phyloP scores from a whole-genome alignment of 2,113 vertebrate genomes.

The Helogale parvula region DNA sequence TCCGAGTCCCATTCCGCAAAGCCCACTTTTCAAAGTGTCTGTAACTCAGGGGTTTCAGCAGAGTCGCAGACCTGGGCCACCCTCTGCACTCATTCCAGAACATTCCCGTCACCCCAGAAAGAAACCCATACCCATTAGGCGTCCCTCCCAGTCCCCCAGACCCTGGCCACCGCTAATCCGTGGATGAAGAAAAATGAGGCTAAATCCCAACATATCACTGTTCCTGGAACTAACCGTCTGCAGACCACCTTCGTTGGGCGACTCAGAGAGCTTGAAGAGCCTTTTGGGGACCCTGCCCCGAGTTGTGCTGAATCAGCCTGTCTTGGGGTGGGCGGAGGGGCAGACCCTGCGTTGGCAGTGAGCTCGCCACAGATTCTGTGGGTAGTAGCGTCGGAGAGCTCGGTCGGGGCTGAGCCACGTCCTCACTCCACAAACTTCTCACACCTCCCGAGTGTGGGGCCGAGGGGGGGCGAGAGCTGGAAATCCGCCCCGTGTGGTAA shows the following conservation, averaged over 20 bases:
- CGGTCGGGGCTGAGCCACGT: accelerated
- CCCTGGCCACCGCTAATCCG: not conserved
- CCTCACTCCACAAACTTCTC: not conserved
- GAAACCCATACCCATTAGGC: not conserved
- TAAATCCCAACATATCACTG: accelerated
- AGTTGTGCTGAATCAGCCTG: not conserved
- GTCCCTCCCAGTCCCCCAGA: no score
- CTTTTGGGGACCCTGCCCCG: not conserved
- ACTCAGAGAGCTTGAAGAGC: not conserved
- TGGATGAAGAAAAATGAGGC: not conserved
- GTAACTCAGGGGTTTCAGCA: not conserved
- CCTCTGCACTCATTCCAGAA: not conserved
- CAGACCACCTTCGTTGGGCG: not conserved
- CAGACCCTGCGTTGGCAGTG: not conserved
- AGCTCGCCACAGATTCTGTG: not conserved
- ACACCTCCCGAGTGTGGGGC: not conserved
- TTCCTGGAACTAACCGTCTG: not conserved
- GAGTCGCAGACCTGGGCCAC: not conserved
- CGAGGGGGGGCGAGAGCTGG: not conserved
- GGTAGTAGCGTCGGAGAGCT: not conserved
- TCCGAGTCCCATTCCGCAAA: not conserved
- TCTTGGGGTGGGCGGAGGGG: accelerated
- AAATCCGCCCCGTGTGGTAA: not conserved
- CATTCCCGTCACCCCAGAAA: not conserved
- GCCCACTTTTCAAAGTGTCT: not conserved